Percentiles rank a stretch among this genome's conserved stretches.
Evolutionary conservation across 1,140 invertebrate species (phyloP).

Genomic region (Hyposmocoma kahamanoa): DNA sequence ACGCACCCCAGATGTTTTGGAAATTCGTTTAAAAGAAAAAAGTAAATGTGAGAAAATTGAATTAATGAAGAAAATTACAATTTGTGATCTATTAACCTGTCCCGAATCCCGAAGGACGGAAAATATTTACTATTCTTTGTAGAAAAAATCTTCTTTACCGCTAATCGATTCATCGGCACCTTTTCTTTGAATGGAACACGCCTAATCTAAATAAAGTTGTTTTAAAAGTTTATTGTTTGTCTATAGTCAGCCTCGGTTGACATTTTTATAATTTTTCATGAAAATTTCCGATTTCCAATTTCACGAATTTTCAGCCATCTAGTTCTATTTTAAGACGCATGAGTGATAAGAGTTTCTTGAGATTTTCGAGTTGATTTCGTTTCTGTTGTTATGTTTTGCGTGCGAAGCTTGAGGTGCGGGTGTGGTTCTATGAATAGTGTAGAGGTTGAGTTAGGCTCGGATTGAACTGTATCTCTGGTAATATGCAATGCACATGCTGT

Average conservation of each 20-base stretch:
- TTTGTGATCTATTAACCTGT: too few species aligned
- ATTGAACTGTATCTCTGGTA: conserved; percentile 30
- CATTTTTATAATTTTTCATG: conserved; percentile 26
- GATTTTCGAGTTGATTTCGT: conserved; percentile 31
- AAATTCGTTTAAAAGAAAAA: too few species aligned
- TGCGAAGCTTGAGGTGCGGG: conserved; percentile 3
- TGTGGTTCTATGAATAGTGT: conserved; percentile 38
- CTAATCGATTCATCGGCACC: too few species aligned
- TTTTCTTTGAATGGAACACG: too few species aligned
- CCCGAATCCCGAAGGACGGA: too few species aligned
- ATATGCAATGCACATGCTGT: conserved; percentile 63
- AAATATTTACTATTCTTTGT: too few species aligned
- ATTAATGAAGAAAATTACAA: too few species aligned
- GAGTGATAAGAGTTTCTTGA: conserved; percentile 42
- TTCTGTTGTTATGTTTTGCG: conserved; percentile 33
- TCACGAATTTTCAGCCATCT: conserved; percentile 42
- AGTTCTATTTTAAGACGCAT: conserved; percentile 58
- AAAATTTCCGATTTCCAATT: conserved; percentile 38
- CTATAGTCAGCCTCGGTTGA: conserved; percentile 13
- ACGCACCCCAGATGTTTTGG: too few species aligned
- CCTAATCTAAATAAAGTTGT: too few species aligned
- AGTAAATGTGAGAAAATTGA: too few species aligned
- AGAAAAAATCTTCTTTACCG: too few species aligned
- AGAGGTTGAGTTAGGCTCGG: conserved; percentile 29
- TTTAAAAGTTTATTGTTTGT: too few species aligned